Evolutionary conservation across 2,113 vertebrate species (phyloP).

Genomic region (Gorsachius goisagi): DNA sequence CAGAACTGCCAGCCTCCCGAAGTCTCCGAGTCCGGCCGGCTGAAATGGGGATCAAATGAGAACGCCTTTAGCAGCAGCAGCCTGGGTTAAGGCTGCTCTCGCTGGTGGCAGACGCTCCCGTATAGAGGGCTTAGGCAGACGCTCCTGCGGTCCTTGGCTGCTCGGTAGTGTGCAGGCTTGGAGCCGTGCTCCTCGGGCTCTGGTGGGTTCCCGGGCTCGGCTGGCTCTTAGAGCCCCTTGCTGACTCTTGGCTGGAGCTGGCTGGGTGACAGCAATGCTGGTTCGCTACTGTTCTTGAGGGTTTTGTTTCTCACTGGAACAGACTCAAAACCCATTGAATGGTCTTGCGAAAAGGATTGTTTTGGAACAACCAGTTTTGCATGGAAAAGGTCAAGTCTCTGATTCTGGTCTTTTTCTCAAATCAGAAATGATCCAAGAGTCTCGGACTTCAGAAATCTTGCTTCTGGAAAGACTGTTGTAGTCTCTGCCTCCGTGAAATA

Average conservation of each 20-base stretch:
- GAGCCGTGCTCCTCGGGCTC: not conserved
- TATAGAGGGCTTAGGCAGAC: accelerated
- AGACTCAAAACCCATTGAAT: not conserved
- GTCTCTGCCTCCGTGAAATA: not conserved
- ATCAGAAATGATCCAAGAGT: not conserved
- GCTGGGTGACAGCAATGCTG: not conserved
- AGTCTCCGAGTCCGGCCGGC: accelerated
- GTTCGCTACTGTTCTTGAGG: not conserved
- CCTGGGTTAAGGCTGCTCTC: not conserved
- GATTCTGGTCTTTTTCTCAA: not conserved
- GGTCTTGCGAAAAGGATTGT: not conserved
- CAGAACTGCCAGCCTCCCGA: not conserved
- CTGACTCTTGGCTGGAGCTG: not conserved
- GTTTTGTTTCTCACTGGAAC: not conserved
- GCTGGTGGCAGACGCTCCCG: not conserved
- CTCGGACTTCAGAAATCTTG: not conserved
- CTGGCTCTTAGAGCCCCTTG: not conserved
- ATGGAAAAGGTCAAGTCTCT: constrained; percentile 2
- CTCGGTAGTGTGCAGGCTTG: accelerated
- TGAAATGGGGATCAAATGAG: not conserved
- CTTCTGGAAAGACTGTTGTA: not conserved
- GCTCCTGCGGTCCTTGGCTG: not conserved
- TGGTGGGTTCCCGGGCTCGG: not conserved
- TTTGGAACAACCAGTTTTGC: not conserved
- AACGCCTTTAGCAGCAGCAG: not conserved